Evolutionary conservation across 2,888 invertebrate species (phyloP).

Genomic region (Lochmaea capreae): DNA sequence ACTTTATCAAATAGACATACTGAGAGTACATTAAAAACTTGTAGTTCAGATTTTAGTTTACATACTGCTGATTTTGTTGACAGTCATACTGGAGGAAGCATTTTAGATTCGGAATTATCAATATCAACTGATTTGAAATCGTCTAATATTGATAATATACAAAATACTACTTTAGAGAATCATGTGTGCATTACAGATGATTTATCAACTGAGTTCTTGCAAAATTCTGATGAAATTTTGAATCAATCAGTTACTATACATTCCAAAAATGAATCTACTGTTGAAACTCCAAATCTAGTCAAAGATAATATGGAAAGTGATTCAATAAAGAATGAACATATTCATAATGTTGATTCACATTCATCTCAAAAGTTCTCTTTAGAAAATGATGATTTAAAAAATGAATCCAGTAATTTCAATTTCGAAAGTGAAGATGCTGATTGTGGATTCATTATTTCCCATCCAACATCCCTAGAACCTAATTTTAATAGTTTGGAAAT

Average conservation of each 20-base stretch:
- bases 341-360: background rate
- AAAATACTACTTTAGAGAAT: background rate
- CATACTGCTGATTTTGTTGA: slow-evolving; percentile 4
- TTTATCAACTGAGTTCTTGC: background rate
- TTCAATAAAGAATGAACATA: slow-evolving; percentile 3
- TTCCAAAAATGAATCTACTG: slow-evolving; percentile 19
- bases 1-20: slow-evolving; percentile 5
- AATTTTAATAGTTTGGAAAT: background rate
- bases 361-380: background rate
- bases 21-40: background rate
- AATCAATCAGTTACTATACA: slow-evolving; percentile 7
- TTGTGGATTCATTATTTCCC: slow-evolving; percentile 41
- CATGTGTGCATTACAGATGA: background rate
- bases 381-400: slow-evolving; percentile 32
- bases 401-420: slow-evolving; percentile 51
- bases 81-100: background rate
- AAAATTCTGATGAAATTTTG: background rate
- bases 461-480: background rate
- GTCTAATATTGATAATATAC: background rate
- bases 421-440: slow-evolving; percentile 39
- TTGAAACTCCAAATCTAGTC: slow-evolving; percentile 23
- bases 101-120: slow-evolving; percentile 4
- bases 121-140: slow-evolving; percentile 1
- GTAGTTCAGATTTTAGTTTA: background rate
- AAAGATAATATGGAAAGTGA: background rate